These are phyloP conservation scores for Gisinianus flammeolus DNA, from an alignment of 2,888 invertebrate species.

Conservation along the genomic window DNA sequence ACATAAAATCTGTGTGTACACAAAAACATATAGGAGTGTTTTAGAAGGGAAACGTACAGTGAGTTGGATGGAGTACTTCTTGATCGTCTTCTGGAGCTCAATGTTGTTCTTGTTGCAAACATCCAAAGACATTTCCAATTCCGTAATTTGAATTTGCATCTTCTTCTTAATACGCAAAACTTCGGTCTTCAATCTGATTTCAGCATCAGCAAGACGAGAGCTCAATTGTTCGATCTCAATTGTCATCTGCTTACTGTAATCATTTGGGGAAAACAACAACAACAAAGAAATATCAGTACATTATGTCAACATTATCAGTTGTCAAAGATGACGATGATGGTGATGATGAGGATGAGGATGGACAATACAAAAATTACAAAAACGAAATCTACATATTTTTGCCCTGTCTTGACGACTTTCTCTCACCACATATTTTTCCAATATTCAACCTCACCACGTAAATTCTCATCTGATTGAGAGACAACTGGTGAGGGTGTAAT, in stretches of 20 bases:
- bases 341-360: background rate
- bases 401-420: too few species aligned
- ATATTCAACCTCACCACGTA: constrained; percentile 45
- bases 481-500: background rate
- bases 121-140: constrained; percentile 94
- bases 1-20: too few species aligned
- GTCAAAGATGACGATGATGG: background rate
- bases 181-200: constrained; percentile 94
- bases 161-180: constrained; percentile 98
- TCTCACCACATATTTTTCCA: constrained; percentile 55
- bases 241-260: constrained; percentile 97
- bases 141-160: constrained; percentile 96
- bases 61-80: constrained; percentile 93
- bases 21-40: too few species aligned
- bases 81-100: constrained; percentile 95
- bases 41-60: constrained; percentile 68
- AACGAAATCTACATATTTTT: too few species aligned
- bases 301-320: too few species aligned
- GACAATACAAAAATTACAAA: too few species aligned
- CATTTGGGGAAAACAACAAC: constrained; percentile 11
- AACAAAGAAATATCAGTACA: background rate
- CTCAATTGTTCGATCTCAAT: constrained; percentile 96
- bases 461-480: background rate
- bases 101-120: constrained; percentile 98
- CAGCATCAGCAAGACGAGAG: constrained; percentile 94